Conservation (phyloP, 2,113 vertebrate genomes). For the Bostrychus sinensis region DNA sequence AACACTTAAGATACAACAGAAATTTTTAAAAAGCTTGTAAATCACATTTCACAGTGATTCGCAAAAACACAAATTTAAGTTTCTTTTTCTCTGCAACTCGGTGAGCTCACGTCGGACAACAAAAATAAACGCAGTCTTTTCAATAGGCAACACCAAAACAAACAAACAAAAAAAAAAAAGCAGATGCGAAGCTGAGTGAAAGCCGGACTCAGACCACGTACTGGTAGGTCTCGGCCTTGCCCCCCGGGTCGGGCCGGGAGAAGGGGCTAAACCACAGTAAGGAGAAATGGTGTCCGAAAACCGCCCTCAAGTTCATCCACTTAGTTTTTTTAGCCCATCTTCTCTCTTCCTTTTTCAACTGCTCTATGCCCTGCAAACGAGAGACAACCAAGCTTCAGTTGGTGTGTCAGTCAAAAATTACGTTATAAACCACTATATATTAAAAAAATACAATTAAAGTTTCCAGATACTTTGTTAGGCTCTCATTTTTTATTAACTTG, state of each 20-base stretch:
- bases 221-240: constrained; percentile 97
- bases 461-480: no score
- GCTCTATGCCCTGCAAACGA: constrained; percentile 99
- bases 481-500: no score
- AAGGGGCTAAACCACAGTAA: constrained; percentile 99
- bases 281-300: constrained; percentile 99
- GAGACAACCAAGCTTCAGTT: constrained; percentile 89
- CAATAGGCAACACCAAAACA: constrained; percentile 44
- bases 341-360: constrained; percentile 99
- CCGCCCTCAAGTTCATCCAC: constrained; percentile 99
- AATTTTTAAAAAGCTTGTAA: constrained; percentile 26
- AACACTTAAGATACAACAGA: constrained; percentile 33
- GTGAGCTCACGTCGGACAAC: constrained; percentile 38
- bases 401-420: constrained; percentile 2
- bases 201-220: constrained; percentile 95
- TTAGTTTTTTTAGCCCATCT: constrained; percentile 99
- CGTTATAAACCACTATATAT: no score
- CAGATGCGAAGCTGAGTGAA: constrained; percentile 41
- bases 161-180: no score
- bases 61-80: constrained; percentile 34
- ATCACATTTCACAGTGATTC: constrained; percentile 50
- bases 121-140: constrained; percentile 25
- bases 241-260: constrained; percentile 95
- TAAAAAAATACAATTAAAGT: no score
- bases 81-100: constrained; percentile 72